Evolutionary conservation across 2,888 invertebrate species (phyloP), one percentile per base, ranked within the genome.

Genomic region (Blastobasis adustella): DNA sequence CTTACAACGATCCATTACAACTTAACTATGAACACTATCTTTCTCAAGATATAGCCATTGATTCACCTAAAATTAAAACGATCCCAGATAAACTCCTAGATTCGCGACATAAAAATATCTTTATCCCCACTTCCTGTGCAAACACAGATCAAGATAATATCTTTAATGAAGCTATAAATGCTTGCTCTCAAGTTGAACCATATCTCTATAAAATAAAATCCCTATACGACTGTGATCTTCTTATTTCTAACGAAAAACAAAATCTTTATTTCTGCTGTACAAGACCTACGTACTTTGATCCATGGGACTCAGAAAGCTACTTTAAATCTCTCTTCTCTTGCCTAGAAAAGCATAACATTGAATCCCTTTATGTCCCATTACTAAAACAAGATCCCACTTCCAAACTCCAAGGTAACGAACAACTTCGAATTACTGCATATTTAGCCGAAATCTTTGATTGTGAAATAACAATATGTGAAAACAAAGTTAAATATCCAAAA

Each of bases 271-370:
- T 65, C 43, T 46, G 53, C 10, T 48, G 10, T 46, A 55, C 66
- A 8, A 57, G 64, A 56, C 62, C 64, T 0, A 58, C 51, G 10
- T 55, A 54, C 37, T 51, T 46, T 9, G 54, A 66, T 45, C 55
- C 65, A 5, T 67, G 67, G 65, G 62, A 65, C 45, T 52, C 62
- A 3, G 67, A 69, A 61, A 66, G 60, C 46, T 69, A 69, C 53
- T 70, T 68, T n/a, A 69, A 69, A 61, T 46, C 61, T 0, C 54
- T 68, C 0, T 10, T 66, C 23, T 49, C 55, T 8, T 68, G 67
- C 38, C 38, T 67, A 23, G 65, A 68, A 47, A 48, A 61, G 36
- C 38, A 67, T 39, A 43, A 60, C 5, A 41, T 56, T 6, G 42
- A 58, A 47, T 39, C 50, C 9, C 60, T 67, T 4, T 58, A 54